Base-by-base conservation (phyloP, 2,888 invertebrate genomes). In the Aricia artaxerxes region DNA sequence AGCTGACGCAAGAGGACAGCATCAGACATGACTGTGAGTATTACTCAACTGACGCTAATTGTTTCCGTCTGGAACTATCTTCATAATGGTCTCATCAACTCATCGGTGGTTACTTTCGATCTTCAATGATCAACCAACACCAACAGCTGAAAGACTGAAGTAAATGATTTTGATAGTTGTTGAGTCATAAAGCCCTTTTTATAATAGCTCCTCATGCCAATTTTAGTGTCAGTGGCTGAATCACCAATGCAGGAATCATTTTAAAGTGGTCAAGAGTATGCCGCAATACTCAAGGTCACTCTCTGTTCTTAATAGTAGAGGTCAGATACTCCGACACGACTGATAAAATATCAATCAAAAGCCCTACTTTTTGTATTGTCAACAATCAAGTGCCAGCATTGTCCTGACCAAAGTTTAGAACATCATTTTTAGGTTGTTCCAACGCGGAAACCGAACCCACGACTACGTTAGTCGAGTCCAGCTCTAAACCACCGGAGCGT, bases 1-100 rank as follows among this genome's bases (percentile, higher is more conserved):
- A 82, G 81, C 84, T 84, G 81, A 82, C 49, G 24, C 40, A 31
- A 69, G 64, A 86, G 84, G 85, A 87, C 87, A 88, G 82, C 86
- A 83, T 85, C 86, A 90, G 89, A 84, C 85, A 93, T 93, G 92
- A 91, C 87, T 87, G 92, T 93, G 83, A 92, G 92, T 92, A 83
- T 78, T 78, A 73, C 64, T 40, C 64, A 69, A 78, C 49, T 49
- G 40, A 4, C 24, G 49, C 13, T 69, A 69, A 69, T 69, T 38
- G 69, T 69, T 69, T 69, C 69, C 69, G 69, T 69, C 69, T 69
- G 24, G 31, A 64, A 64, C 35, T 69, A 69, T 69, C 69, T 38
- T 69, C 38, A 69, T 38, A 13, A 13, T 11, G 13, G 35, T 35
- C 16, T 69, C 35, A 69, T 69, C 35, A 35, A 69, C 24, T 69